phyloP scores from a whole-genome alignment of 1,140 invertebrate species.

The Zophobas morio region DNA sequence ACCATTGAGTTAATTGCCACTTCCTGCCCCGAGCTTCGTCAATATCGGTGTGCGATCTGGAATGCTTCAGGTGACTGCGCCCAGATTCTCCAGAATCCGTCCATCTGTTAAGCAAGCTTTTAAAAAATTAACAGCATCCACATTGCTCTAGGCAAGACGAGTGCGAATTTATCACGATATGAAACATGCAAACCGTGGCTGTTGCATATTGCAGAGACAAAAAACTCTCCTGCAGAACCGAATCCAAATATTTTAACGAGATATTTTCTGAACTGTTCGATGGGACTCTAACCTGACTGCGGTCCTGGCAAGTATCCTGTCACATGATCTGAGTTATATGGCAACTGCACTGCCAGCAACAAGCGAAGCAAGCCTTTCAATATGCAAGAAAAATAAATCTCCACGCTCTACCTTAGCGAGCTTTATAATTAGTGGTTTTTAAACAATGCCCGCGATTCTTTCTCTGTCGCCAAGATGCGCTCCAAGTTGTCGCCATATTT shows the following conservation, averaged over 20 bases:
- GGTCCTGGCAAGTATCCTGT: constrained; percentile 52
- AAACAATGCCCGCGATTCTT: constrained; percentile 64
- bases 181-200: constrained; percentile 40
- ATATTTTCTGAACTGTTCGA: background rate
- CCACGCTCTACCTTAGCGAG: constrained; percentile 55
- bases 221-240: constrained; percentile 19
- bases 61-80: constrained; percentile 44
- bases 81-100: constrained; percentile 46
- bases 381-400: constrained; percentile 67
- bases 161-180: constrained; percentile 45
- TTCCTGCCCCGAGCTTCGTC: constrained; percentile 20
- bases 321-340: constrained; percentile 65
- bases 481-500: constrained; percentile 58
- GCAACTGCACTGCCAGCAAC: constrained; percentile 61
- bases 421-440: constrained; percentile 66
- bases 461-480: constrained; percentile 48
- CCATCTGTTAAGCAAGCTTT: constrained; percentile 40
- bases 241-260: constrained; percentile 16
- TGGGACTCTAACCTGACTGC: constrained; percentile 38
- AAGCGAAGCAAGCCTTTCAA: constrained; percentile 61
- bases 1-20: constrained; percentile 14
- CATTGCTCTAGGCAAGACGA: constrained; percentile 25
- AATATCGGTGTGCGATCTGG: constrained; percentile 37
- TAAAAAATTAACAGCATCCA: constrained; percentile 29
- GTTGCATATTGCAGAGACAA: constrained; percentile 1